These are phyloP conservation scores for Melieria crassipennis DNA, from an alignment of 2,888 invertebrate genomes.

Conservation along the genomic window DNA sequence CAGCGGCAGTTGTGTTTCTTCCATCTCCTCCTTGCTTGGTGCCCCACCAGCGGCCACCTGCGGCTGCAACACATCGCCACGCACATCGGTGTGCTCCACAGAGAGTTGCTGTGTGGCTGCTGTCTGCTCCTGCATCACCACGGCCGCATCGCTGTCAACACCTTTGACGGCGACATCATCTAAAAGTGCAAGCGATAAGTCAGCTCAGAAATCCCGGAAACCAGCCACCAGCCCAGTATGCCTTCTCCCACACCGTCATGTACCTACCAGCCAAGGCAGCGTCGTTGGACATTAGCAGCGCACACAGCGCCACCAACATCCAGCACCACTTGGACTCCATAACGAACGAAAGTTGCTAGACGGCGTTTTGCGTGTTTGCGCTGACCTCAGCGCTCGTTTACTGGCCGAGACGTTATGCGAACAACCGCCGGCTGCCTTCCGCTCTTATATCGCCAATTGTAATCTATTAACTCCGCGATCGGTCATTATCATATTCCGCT, in stretches of 20 bases:
- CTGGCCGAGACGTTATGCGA: slow-evolving; percentile 39
- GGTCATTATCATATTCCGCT: slow-evolving; percentile 11
- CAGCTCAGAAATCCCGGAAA: too few relatives aligned
- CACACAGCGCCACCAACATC: slow-evolving; percentile 47
- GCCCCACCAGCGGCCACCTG: not conserved
- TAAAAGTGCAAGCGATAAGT: not conserved
- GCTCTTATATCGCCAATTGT: slow-evolving; percentile 45
- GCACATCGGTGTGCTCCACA: too few relatives aligned
- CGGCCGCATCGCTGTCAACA: not conserved
- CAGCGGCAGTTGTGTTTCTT: not conserved
- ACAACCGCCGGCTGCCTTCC: slow-evolving; percentile 13
- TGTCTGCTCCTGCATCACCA: too few relatives aligned
- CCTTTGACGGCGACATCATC: not conserved
- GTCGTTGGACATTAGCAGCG: slow-evolving; percentile 38
- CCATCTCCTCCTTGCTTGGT: not conserved
- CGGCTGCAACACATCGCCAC: too few relatives aligned
- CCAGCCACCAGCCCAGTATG: not conserved
- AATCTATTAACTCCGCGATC: slow-evolving; percentile 31
- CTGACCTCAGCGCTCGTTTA: slow-evolving; percentile 38
- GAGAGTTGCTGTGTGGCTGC: too few relatives aligned
- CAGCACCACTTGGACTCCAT: slow-evolving; percentile 43
- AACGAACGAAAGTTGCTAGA: slow-evolving; percentile 12
- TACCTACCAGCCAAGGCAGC: slow-evolving; percentile 33
- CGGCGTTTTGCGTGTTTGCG: slow-evolving; percentile 17
- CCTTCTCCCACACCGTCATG: not conserved